Conservation (phyloP, 2,797 vertebrate genomes). For the Adrianichthys oophorus region DNA sequence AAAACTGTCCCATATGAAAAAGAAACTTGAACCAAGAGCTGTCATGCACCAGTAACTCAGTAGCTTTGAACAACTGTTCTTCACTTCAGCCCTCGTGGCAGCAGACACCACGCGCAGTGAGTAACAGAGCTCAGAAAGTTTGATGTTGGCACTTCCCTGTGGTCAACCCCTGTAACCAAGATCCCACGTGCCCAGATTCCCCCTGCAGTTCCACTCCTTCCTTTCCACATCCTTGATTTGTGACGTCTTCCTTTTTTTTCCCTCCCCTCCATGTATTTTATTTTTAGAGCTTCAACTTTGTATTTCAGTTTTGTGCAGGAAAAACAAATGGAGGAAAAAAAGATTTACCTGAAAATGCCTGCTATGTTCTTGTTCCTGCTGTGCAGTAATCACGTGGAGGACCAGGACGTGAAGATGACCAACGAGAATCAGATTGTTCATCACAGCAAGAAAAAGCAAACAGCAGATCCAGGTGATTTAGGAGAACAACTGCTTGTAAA, state of each 20-base stretch:
- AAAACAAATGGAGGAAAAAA: too few species aligned
- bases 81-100: constrained; percentile 67
- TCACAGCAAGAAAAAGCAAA: constrained; percentile 84
- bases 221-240: constrained; percentile 26
- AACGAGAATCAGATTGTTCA: constrained; percentile 93
- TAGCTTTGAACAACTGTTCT: constrained; percentile 61
- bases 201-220: constrained; percentile 30
- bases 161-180: constrained; percentile 51
- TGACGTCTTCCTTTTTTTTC: constrained; percentile 35
- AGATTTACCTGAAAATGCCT: neutral
- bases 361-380: constrained; percentile 32
- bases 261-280: constrained; percentile 11
- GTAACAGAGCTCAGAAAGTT: constrained; percentile 50
- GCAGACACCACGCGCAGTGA: constrained; percentile 68
- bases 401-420: constrained; percentile 96
- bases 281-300: constrained; percentile 10
- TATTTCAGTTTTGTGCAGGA: neutral
- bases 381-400: constrained; percentile 85
- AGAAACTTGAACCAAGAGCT: constrained; percentile 3
- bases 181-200: constrained; percentile 27
- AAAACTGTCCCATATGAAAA: neutral
- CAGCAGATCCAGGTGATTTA: constrained; percentile 85
- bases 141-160: constrained; percentile 55
- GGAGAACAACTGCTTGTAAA: neutral
- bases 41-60: neutral